Percentiles rank a stretch among this genome's conserved stretches.
Evolutionary conservation across 64 coral and sea anemone genomes (phyloP).

Genomic region (Porites australiensis): DNA sequence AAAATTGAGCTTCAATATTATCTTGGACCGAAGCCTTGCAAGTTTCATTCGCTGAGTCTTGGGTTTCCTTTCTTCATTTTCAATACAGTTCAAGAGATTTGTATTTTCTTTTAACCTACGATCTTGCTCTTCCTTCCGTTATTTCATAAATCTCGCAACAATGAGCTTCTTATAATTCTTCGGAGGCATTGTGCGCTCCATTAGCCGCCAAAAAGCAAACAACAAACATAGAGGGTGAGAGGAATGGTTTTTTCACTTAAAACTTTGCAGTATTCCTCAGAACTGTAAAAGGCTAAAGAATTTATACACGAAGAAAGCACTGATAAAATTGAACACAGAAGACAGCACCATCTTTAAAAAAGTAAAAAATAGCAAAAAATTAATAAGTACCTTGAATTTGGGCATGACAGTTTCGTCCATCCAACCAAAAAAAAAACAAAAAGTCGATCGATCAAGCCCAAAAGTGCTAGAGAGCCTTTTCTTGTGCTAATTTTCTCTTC

Average conservation of each 20-base stretch:
- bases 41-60: neutral
- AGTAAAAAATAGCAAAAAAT: neutral
- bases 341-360: neutral
- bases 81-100: constrained; percentile 31
- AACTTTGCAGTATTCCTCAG: constrained; percentile 1
- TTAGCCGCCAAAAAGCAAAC: neutral
- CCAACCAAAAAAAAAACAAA: neutral
- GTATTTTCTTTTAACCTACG: constrained; percentile 1
- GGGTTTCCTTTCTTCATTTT: neutral
- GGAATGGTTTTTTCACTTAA: constrained; percentile 13
- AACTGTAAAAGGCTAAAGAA: constrained; percentile 9
- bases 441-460: neutral
- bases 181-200: neutral
- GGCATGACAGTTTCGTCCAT: constrained; percentile 14
- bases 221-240: constrained; percentile 22
- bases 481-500: constrained; percentile 10
- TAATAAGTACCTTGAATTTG: constrained; percentile 15
- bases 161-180: constrained; percentile 4
- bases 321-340: constrained; percentile 19
- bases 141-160: constrained; percentile 25
- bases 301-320: constrained; percentile 20
- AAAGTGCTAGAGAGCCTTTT: constrained; percentile 32
- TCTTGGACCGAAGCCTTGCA: neutral
- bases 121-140: constrained; percentile 35
- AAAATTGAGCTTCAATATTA: neutral